Percentiles rank a stretch among this genome's conserved stretches.
phyloP scores from a whole-genome alignment of 1,140 invertebrate species.

The Magallana gigas region DNA sequence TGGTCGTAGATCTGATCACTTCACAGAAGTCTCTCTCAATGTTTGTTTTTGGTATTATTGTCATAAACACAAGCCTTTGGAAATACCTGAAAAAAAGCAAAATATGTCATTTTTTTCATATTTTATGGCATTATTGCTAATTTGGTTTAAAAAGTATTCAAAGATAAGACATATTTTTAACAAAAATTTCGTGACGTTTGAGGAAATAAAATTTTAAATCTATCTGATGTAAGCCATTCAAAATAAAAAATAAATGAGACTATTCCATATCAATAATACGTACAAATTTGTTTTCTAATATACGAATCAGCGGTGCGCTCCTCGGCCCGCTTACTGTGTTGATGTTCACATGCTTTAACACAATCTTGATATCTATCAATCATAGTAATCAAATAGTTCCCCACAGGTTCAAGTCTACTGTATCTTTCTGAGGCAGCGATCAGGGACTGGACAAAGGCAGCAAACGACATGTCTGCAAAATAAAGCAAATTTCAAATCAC shows the following conservation, averaged over 20 bases:
- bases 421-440: slow-evolving; percentile 61
- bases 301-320: slow-evolving; percentile 51
- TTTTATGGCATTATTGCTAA: no score
- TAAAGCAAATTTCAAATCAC: not conserved
- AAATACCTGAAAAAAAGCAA: not conserved
- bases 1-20: no score
- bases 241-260: no score
- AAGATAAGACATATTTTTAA: no score
- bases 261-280: slow-evolving; percentile 5
- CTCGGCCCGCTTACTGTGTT: slow-evolving; percentile 67
- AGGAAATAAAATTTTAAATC: no score
- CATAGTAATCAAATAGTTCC: slow-evolving; percentile 61
- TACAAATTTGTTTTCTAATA: slow-evolving; percentile 52
- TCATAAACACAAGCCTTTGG: slow-evolving; percentile 15
- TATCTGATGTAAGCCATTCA: no score
- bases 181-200: no score
- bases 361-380: slow-evolving; percentile 70
- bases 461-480: slow-evolving; percentile 70
- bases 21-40: not conserved
- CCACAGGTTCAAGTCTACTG: slow-evolving; percentile 51
- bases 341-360: slow-evolving; percentile 72
- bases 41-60: not conserved
- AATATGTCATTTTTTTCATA: no score
- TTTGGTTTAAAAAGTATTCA: no score
- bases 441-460: slow-evolving; percentile 66